A percentile compares a stretch with the other conserved stretches of the same genome.
phyloP scores from a whole-genome alignment of 2,888 invertebrate genomes.

The Stenodera caucasica region DNA sequence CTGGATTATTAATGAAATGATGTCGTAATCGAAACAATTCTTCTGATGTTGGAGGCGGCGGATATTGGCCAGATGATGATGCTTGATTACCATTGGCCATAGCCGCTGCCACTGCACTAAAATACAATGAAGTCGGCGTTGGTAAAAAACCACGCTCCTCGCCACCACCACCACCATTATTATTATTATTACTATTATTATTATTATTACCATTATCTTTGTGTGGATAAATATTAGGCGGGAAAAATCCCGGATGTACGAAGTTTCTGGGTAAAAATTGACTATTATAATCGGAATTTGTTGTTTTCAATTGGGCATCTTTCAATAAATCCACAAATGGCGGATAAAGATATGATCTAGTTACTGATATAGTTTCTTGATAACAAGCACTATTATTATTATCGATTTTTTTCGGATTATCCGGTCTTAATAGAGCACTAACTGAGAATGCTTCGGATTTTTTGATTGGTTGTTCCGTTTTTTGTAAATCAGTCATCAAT shows the following conservation, averaged over 20 bases:
- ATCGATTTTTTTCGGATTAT: slow-evolving; percentile 62
- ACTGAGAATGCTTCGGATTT: slow-evolving; percentile 84
- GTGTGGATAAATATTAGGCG: slow-evolving; percentile 59
- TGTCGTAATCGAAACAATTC: slow-evolving; percentile 64
- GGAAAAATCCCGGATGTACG: slow-evolving; percentile 60
- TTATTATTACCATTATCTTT: slow-evolving; percentile 37
- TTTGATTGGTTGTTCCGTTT: slow-evolving; percentile 58
- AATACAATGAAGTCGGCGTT: slow-evolving; percentile 61
- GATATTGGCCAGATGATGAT: slow-evolving; percentile 51
- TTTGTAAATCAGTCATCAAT: slow-evolving; percentile 51
- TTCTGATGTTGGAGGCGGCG: slow-evolving; percentile 59
- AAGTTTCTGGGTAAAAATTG: slow-evolving; percentile 56
- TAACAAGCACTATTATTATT: slow-evolving; percentile 47
- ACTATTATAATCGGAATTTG: slow-evolving; percentile 47
- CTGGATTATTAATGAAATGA: slow-evolving; percentile 59
- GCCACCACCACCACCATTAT: slow-evolving; percentile 30
- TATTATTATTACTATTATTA: background rate
- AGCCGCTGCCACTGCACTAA: slow-evolving; percentile 70
- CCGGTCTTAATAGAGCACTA: slow-evolving; percentile 78
- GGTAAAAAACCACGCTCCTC: slow-evolving; percentile 57
- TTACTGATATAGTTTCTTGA: slow-evolving; percentile 58
- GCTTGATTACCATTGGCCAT: slow-evolving; percentile 56
- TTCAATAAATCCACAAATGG: slow-evolving; percentile 67
- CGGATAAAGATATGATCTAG: slow-evolving; percentile 66
- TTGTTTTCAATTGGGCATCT: slow-evolving; percentile 57